These are phyloP conservation scores for Eudyptes chrysolophus DNA, from an alignment of 2,113 vertebrate genomes.

Conservation along the genomic window DNA sequence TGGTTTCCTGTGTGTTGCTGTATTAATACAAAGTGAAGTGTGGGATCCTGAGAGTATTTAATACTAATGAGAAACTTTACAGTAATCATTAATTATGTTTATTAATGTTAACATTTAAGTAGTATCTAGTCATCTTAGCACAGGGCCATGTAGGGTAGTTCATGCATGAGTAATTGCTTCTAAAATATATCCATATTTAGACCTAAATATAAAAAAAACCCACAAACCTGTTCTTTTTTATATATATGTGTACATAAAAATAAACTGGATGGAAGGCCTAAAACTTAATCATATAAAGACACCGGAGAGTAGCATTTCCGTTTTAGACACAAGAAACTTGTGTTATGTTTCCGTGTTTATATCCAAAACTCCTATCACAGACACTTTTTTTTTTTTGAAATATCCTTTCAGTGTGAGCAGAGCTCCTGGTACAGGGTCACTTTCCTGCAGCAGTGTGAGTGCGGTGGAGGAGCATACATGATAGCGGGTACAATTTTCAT, in stretches of 20 bases:
- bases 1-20: background rate
- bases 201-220: background rate
- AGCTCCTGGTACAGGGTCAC: background rate
- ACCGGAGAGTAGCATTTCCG: background rate
- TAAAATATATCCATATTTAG: constrained; percentile 36
- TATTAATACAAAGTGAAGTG: background rate
- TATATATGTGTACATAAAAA: background rate
- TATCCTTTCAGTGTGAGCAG: background rate
- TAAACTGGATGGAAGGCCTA: background rate
- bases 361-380: background rate
- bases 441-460: background rate
- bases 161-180: background rate
- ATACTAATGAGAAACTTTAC: background rate
- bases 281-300: background rate
- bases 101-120: background rate
- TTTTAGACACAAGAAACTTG: background rate
- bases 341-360: background rate
- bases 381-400: background rate
- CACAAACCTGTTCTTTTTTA: background rate
- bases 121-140: constrained; percentile 8
- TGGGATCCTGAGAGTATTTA: background rate
- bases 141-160: constrained; percentile 1
- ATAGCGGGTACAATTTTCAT: background rate
- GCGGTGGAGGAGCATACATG: background rate
- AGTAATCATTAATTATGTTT: background rate